Evolutionary conservation across 2,888 invertebrate genomes (phyloP), one percentile per base, ranked within the genome.

Genomic region (Xylota sylvarum): DNA sequence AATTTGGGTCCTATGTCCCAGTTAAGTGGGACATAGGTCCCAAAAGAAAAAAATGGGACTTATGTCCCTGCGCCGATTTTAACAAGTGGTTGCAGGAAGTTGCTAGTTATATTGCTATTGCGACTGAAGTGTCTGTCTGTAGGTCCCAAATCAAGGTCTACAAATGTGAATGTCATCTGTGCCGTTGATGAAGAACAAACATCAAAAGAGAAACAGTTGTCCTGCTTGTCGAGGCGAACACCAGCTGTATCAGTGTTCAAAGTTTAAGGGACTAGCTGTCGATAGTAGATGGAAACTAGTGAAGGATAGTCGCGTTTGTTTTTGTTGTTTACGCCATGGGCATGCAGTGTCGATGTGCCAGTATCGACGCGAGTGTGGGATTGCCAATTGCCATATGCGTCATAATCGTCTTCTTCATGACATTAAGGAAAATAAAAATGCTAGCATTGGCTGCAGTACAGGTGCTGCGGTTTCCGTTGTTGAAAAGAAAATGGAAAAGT

Each of bases 331-430:
- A 43, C 64, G 43, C 12, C 12, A 14, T 23, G 43, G 43, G 10
- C 64, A 64, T 23, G 14, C 35, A 17, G 6, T 43, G 9, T 10
- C 30, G 17, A 64, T 43, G 5, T 64, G 64, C 40, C 30, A 14
- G 14, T 46, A 46, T 23, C 65, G 65, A 48, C 40, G 48, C 1
- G 32, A 65, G 14, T 65, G 48, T 46, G 48, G 65, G 12, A 30
- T 65, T 12, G 6, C 48, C 30, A n/a, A 30, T 30, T 48, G 65
- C 46, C 30, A 14, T 46, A 65, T 27, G 48, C n/a, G 12, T 46
- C 65, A 65, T 48, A 65, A 65, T 46, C 65, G 65, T 4, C 48
- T 65, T 43, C 48, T 65, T 46, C 65, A 65, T 48, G 65, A 50
- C 19, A 12, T 50, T 10, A 50, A 50, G 23, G 50, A 40, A 40